phyloP scores from a whole-genome alignment of 2,888 invertebrate genomes.

The Acrobasis repandana region DNA sequence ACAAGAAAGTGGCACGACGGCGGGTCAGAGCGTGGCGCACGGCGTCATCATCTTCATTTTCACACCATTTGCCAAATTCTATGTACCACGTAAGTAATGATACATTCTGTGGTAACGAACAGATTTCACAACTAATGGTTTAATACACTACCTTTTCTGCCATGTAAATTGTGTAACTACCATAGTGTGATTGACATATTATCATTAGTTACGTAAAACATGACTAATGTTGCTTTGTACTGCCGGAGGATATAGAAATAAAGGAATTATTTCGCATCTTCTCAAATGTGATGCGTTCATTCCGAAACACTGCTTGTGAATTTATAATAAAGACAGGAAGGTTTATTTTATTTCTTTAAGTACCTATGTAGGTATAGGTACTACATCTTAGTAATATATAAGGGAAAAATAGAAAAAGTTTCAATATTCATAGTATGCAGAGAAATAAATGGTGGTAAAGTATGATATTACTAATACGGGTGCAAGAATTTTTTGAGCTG shows the following conservation, averaged over 20 bases:
- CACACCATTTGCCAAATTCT: slow-evolving; percentile 48
- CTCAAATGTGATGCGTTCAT: no score
- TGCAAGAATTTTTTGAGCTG: no score
- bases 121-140: slow-evolving; percentile 12
- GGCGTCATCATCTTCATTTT: slow-evolving; percentile 54
- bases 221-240: not conserved
- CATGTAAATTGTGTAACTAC: slow-evolving; percentile 12
- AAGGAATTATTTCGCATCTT: no score
- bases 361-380: no score
- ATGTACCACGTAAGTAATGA: slow-evolving; percentile 13
- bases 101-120: slow-evolving; percentile 14
- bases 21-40: slow-evolving; percentile 57
- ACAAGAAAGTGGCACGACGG: slow-evolving; percentile 66
- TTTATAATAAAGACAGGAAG: no score
- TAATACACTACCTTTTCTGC: slow-evolving; percentile 5
- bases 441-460: no score
- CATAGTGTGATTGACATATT: slow-evolving; percentile 13
- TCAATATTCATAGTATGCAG: no score
- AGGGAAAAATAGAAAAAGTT: no score
- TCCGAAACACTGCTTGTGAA: no score
- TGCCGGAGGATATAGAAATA: not conserved
- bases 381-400: no score
- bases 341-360: no score
- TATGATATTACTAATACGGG: no score
- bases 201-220: slow-evolving; percentile 18